Conservation (phyloP, 2,797 vertebrate genomes). For the Microcaecilia unicolor region DNA sequence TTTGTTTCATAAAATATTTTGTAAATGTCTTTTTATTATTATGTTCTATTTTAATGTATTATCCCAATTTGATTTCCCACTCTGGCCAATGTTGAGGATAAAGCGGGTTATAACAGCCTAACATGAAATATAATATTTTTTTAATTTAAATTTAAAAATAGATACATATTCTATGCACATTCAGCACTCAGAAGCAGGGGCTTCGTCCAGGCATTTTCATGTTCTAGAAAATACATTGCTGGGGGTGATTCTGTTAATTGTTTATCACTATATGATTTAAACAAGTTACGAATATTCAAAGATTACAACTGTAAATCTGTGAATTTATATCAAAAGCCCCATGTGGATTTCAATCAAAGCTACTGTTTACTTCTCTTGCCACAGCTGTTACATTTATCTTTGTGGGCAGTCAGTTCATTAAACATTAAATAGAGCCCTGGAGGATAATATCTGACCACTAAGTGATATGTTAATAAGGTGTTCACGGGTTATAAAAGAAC, state of each 20-base stretch:
- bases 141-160: too few species aligned
- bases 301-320: constrained; percentile 40
- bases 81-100: not conserved
- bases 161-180: too few species aligned
- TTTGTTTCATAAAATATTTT: too few species aligned
- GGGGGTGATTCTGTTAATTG: constrained; percentile 16
- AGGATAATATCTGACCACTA: too few species aligned
- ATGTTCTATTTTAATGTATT: not conserved
- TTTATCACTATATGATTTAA: constrained; percentile 32
- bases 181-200: too few species aligned
- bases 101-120: not conserved
- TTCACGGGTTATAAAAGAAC: too few species aligned
- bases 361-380: constrained; percentile 54
- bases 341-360: constrained; percentile 46
- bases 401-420: constrained; percentile 33
- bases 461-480: too few species aligned
- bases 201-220: too few species aligned
- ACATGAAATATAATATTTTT: too few species aligned
- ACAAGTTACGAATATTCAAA: constrained; percentile 43
- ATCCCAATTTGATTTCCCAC: not conserved
- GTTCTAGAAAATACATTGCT: not conserved
- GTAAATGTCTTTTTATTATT: not conserved
- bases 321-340: constrained; percentile 39
- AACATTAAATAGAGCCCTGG: too few species aligned
- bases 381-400: constrained; percentile 48